phyloP scores from a whole-genome alignment of 2,797 vertebrate species.

The Falco columbarius region DNA sequence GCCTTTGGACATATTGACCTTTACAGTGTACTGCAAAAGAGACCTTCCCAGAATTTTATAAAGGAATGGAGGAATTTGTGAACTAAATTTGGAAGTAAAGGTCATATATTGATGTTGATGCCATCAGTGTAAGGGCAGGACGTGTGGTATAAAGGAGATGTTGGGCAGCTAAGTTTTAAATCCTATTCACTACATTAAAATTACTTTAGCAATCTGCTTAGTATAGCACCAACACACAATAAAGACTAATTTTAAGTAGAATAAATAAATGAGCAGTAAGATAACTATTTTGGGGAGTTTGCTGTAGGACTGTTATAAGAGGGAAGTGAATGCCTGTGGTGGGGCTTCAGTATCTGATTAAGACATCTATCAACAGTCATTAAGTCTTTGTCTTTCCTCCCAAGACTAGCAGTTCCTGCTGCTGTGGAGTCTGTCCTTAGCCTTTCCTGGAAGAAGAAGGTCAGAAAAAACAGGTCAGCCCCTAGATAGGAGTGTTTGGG shows the following conservation, averaged over 20 bases:
- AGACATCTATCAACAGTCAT: background rate
- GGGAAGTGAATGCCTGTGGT: background rate
- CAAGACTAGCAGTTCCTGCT: background rate
- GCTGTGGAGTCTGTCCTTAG: background rate
- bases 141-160: background rate
- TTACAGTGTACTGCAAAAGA: background rate
- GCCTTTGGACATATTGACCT: background rate
- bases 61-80: background rate
- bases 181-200: background rate
- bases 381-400: background rate
- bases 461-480: background rate
- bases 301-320: background rate
- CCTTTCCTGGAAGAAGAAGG: background rate
- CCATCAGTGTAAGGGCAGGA: background rate
- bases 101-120: background rate
- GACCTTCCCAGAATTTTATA: background rate
- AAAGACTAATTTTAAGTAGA: background rate
- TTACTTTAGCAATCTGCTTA: background rate
- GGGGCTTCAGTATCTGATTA: background rate
- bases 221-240: background rate
- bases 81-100: background rate
- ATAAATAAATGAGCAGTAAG: background rate
- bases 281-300: background rate
- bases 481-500: background rate
- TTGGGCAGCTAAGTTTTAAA: background rate